A percentile compares a stretch with the other conserved stretches of the same genome.
These are phyloP conservation scores for Caerostris extrusa DNA, from an alignment of 1,140 invertebrate genomes.

Conservation along the genomic window DNA sequence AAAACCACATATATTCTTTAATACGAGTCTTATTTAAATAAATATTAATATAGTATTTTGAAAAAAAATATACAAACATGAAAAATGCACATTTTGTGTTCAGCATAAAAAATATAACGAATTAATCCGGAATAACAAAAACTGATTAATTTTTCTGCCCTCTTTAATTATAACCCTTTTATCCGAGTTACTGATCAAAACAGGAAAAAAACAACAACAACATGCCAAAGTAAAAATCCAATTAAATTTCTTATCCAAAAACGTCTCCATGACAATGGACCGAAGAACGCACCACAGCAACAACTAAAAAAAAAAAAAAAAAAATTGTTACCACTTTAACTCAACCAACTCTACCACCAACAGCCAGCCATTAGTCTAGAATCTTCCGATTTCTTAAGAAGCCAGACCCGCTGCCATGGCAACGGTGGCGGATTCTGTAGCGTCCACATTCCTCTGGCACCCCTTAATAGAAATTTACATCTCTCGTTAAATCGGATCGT, in stretches of 20 bases:
- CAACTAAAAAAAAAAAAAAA: background rate
- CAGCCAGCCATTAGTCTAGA: background rate
- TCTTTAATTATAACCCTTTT: too few species aligned
- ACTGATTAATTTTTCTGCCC: too few species aligned
- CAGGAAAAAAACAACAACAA: background rate
- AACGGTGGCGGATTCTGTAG: background rate
- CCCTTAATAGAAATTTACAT: constrained; percentile 47
- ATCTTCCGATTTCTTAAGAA: background rate
- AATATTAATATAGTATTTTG: too few species aligned
- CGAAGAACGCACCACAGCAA: background rate
- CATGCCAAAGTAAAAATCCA: background rate
- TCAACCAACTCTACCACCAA: constrained; percentile 23
- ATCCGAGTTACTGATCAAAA: too few species aligned
- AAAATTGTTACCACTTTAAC: background rate
- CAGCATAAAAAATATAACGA: too few species aligned
- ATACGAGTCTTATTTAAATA: too few species aligned
- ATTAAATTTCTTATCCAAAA: background rate
- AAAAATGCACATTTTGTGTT: too few species aligned
- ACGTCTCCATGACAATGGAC: background rate
- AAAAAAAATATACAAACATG: too few species aligned
- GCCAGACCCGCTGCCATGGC: background rate
- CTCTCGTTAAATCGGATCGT: constrained; percentile 51
- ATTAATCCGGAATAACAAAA: too few species aligned
- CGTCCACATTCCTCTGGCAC: constrained; percentile 5
- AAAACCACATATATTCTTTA: too few species aligned